A percentile compares a stretch with the other conserved stretches of the same genome.
phyloP scores from a whole-genome alignment of 1,140 invertebrate species.

The Cecropterus lyciades region DNA sequence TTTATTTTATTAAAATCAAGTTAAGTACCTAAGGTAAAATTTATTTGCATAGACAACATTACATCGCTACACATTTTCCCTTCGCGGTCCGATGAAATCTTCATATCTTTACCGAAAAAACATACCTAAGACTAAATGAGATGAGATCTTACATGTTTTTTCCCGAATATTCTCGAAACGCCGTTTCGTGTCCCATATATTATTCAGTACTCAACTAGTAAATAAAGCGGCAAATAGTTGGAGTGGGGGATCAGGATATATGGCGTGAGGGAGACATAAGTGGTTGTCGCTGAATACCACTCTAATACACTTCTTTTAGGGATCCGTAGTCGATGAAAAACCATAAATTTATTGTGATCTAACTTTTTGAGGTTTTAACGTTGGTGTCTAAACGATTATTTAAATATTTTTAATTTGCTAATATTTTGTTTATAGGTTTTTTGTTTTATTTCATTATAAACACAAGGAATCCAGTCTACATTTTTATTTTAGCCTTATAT shows the following conservation, averaged over 20 bases:
- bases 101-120: background rate
- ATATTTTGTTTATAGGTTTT: too few species aligned
- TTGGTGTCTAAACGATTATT: too few species aligned
- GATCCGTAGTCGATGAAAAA: slow-evolving; percentile 1
- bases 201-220: slow-evolving; percentile 45
- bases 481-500: too few species aligned
- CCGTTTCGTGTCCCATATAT: slow-evolving; percentile 43
- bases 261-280: slow-evolving; percentile 25
- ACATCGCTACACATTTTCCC: background rate
- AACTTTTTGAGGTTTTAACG: too few species aligned
- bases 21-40: too few species aligned
- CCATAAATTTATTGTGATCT: too few species aligned
- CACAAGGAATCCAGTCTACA: too few species aligned
- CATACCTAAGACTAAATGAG: slow-evolving; percentile 14
- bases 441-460: too few species aligned
- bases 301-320: slow-evolving; percentile 27
- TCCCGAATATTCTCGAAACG: slow-evolving; percentile 27
- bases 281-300: slow-evolving; percentile 29
- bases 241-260: slow-evolving; percentile 36
- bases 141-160: slow-evolving; percentile 11
- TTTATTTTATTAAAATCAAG: too few species aligned
- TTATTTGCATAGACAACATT: too few species aligned
- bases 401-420: too few species aligned
- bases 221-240: slow-evolving; percentile 56
- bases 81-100: background rate